Evolutionary conservation across 2,888 invertebrate genomes (phyloP).

Genomic region (Lochmaea capreae): DNA sequence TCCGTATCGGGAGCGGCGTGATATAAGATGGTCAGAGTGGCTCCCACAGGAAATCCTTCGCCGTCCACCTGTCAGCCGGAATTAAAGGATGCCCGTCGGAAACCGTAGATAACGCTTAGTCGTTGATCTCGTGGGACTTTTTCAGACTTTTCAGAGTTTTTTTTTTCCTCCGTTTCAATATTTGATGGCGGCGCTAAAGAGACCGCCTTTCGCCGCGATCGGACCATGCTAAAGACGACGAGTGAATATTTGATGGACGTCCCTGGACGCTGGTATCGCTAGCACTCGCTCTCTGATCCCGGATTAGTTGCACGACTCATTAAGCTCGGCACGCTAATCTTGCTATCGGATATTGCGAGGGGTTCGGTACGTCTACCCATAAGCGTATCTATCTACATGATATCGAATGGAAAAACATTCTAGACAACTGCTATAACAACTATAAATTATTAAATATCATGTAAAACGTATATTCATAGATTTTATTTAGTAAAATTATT

Average conservation of each 20-base stretch:
- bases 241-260: slow-evolving; percentile 63
- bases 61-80: slow-evolving; percentile 70
- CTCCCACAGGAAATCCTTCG: slow-evolving; percentile 62
- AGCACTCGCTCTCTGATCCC: slow-evolving; percentile 65
- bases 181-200: slow-evolving; percentile 62
- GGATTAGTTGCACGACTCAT: slow-evolving; percentile 69
- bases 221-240: slow-evolving; percentile 44
- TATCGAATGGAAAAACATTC: neutral
- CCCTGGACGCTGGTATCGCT: slow-evolving; percentile 56
- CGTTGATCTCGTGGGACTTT: slow-evolving; percentile 56
- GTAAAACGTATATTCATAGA: neutral
- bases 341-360: slow-evolving; percentile 64
- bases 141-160: slow-evolving; percentile 48
- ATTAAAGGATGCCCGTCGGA: slow-evolving; percentile 68
- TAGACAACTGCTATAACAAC: too few species aligned
- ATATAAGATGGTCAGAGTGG: slow-evolving; percentile 61
- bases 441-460: neutral
- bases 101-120: slow-evolving; percentile 63
- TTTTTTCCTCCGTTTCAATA: slow-evolving; percentile 62
- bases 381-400: slow-evolving; percentile 11
- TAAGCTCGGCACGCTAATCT: slow-evolving; percentile 67
- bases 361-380: slow-evolving; percentile 37
- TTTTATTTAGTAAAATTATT: too few species aligned
- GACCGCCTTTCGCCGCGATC: slow-evolving; percentile 31
- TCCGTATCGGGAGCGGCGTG: slow-evolving; percentile 61